A percentile compares a stretch with the other conserved stretches of the same genome.
Conservation (phyloP, 2,888 invertebrate genomes). For the Eugnorisma glareosa region DNA sequence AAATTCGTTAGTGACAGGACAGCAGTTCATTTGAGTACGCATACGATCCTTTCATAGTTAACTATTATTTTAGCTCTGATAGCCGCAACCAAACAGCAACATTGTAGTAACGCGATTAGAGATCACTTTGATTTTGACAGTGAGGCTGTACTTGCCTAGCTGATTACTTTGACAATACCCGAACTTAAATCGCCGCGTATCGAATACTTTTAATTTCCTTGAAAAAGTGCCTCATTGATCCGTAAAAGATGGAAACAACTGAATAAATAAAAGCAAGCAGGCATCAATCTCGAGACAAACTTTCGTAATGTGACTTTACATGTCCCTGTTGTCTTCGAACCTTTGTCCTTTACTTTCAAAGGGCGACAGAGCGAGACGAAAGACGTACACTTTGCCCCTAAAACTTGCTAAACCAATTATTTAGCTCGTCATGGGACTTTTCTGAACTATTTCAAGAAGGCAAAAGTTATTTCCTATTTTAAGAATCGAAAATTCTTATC, state of each 20-base stretch:
- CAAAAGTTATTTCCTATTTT: slow-evolving; percentile 6
- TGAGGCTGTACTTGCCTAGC: background rate
- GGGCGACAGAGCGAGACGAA: slow-evolving; percentile 5
- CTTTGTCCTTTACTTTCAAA: slow-evolving; percentile 19
- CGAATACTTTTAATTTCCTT: background rate
- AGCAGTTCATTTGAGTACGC: background rate
- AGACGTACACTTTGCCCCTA: slow-evolving; percentile 14
- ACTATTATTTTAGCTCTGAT: background rate
- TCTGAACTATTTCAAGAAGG: slow-evolving; percentile 10
- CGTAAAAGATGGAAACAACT: background rate
- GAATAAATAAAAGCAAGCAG: slow-evolving; percentile 8
- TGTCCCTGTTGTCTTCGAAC: slow-evolving; percentile 4
- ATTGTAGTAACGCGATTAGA: background rate
- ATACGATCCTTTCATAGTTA: background rate
- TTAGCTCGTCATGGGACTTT: slow-evolving; percentile 12
- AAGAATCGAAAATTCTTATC: background rate
- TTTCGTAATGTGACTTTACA: slow-evolving; percentile 21
- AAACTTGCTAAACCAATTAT: slow-evolving; percentile 36
- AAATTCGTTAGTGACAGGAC: background rate
- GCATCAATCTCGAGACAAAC: background rate
- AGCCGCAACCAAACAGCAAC: background rate
- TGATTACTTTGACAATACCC: background rate
- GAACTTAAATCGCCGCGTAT: background rate
- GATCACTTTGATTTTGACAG: background rate
- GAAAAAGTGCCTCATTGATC: background rate